Evolutionary conservation across 2,888 invertebrate species (phyloP), one percentile per base, ranked within the genome.

Genomic region (Metellina segmentata): DNA sequence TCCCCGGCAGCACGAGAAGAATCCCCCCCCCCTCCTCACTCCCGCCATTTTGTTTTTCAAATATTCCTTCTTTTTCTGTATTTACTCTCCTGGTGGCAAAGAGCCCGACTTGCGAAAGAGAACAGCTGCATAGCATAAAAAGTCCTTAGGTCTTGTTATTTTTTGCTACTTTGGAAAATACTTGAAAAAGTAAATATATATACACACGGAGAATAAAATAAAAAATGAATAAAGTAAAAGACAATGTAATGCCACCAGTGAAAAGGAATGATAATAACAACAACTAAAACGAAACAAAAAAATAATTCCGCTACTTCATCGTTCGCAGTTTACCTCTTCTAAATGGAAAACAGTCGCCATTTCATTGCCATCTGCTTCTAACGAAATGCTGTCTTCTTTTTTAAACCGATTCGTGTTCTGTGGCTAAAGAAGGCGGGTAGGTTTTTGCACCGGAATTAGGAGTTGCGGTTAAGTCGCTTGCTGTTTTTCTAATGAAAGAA

Each of bases 311-410:
- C 53, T 61, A n/a, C 71, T 82, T 61, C 20, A 81, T 85, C 48
- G 69, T 70, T 70, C 78, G 85, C 85, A 70, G 69, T 77, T 86
- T 87, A 53, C 20, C 52, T 70, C 77, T 48, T 87, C 81, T 74
- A 79, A 87, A 87, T 81, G 87, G 87, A 87, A 81, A 87, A 87
- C 87, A 72, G 79, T 53, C 51, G 61, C 87, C 53, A 87, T 72
- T 81, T 71, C n/a, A 52, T 86, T 87, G 87, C 87, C 87, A 87
- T 81, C 81, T 87, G 87, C 53, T 20, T 49, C 71, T 87, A 71
- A 81, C 70, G 69, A 79, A 81, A 77, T 74, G 16, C 75, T 9
- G 51, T 81, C 72, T 78, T 78, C 61, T 85, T 85, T 78, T 48
- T 86, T 61, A 9, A 61, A 5, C 7, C 70, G 70, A 51, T 78